phyloP scores from a whole-genome alignment of 2,888 invertebrate genomes.

The Hymenopus coronatus region DNA sequence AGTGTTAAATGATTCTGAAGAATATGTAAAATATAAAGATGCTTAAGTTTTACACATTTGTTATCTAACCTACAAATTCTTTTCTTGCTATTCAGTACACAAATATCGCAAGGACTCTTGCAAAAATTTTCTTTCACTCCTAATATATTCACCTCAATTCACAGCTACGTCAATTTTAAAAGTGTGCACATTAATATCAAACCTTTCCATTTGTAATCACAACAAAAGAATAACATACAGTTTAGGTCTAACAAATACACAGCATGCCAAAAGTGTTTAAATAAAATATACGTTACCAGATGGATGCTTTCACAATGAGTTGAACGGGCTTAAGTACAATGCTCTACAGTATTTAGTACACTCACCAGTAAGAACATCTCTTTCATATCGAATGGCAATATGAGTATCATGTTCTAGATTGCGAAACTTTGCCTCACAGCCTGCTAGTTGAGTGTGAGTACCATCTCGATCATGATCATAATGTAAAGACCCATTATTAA shows the following conservation, averaged over 20 bases:
- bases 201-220: not conserved
- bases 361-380: conserved; percentile 80
- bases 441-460: conserved; percentile 94
- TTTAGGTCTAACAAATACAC: not conserved
- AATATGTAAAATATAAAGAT: too few species aligned
- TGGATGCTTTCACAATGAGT: not conserved
- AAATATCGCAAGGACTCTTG: too few species aligned
- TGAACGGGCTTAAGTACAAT: not conserved
- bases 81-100: too few species aligned
- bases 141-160: too few species aligned
- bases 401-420: conserved; percentile 89
- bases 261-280: not conserved
- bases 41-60: too few species aligned
- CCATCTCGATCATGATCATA: conserved; percentile 99
- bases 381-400: conserved; percentile 86
- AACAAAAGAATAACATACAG: not conserved
- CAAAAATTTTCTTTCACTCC: too few species aligned
- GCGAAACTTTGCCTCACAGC: conserved; percentile 94
- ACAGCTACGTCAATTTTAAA: too few species aligned
- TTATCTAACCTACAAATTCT: too few species aligned
- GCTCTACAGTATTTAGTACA: not conserved
- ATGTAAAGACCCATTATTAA: conserved; percentile 90
- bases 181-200: too few species aligned
- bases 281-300: not conserved
- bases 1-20: too few species aligned